Base-by-base conservation (phyloP, 2,797 vertebrate genomes). In the Poeciliopsis paucimaculata region DNA sequence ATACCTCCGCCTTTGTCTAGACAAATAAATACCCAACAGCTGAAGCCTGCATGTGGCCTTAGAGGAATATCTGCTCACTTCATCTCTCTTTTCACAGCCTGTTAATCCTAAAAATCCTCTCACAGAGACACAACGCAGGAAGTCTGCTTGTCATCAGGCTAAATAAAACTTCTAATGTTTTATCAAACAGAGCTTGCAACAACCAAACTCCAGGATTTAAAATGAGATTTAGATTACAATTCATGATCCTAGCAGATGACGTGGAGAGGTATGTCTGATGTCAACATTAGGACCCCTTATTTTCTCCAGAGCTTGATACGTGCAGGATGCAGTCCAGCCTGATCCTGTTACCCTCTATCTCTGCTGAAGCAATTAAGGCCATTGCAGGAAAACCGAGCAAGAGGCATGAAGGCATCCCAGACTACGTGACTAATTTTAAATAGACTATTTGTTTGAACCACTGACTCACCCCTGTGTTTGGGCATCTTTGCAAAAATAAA, bases 301-400 rank as follows among this genome's bases (percentile, higher is more conserved):
- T 87, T 81, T 83, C 73, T 78, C 47, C 0, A 71, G 49, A 70
- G 77, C 71, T 77, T 77, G 76, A 57, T 76, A 16, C n/a, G 23
- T 26, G 26, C 47, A 34, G 71, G 51, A 34, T 77, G 81, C 83
- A 77, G 85, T 78, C 76, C 75, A 71, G 79, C n/a, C 84, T 71
- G 92, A 91, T 94, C 90, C 16, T 72, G 84, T 95, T 94, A 90
- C 94, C 47, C 51, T 51, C 86, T 36, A 73, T 71, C 60, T 86
- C 84, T 94, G 93, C 73, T 79, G 41, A 86, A 91, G 89, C 80
- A 83, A 90, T 90, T 82, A 46, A 89, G 86, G 76, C 66, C 87
- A 85, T 78, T 78, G 82, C 85, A 90, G 70, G 71, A 66, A 68
- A 88, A 81, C 57, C 7, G 5, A 70, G 51, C n/a, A 84, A 80